phyloP scores from a whole-genome alignment of 2,797 vertebrate genomes.

The Bradypodion ventrale region DNA sequence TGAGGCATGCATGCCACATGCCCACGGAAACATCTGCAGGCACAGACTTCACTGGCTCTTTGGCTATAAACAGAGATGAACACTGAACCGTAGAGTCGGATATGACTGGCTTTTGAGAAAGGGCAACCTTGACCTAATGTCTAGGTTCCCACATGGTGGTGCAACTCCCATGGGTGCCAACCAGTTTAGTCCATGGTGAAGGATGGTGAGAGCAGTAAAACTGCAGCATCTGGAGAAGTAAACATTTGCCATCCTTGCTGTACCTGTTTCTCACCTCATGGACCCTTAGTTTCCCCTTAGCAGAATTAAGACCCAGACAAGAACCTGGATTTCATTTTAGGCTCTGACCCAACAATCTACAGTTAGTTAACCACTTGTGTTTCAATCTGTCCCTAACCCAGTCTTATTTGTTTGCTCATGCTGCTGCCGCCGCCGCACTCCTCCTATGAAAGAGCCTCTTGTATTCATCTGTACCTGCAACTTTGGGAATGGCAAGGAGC shows the following conservation, averaged over 20 bases:
- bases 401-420: not conserved
- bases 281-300: not conserved
- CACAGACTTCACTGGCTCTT: too few relatives aligned
- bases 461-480: conserved; percentile 29
- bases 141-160: not conserved
- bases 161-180: not conserved
- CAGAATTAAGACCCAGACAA: not conserved
- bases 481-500: conserved; percentile 28
- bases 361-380: not conserved
- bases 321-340: not conserved
- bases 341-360: not conserved
- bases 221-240: not conserved
- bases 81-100: too few relatives aligned
- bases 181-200: not conserved
- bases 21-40: too few relatives aligned
- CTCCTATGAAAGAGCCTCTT: not conserved
- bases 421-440: too few relatives aligned
- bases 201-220: not conserved
- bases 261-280: too few relatives aligned
- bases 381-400: too few relatives aligned
- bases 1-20: too few relatives aligned
- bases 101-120: too few relatives aligned
- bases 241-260: too few relatives aligned
- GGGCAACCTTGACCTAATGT: too few relatives aligned
- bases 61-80: too few relatives aligned